A percentile compares a stretch with the other conserved stretches of the same genome.
phyloP scores from a whole-genome alignment of 2,113 vertebrate species.

The Gymnocephalus cernua region DNA sequence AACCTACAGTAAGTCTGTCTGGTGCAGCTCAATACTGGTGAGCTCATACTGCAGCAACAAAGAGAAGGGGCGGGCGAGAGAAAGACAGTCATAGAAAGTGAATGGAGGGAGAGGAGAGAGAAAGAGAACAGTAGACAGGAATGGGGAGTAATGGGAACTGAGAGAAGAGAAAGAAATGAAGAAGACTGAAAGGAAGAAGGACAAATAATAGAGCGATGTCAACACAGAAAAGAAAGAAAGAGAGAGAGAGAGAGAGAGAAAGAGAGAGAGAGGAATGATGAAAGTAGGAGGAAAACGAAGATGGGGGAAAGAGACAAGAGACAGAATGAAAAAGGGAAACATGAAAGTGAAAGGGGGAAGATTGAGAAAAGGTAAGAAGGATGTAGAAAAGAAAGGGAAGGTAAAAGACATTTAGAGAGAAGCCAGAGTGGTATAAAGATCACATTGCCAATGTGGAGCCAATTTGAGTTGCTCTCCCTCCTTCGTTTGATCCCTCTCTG shows the following conservation, averaged over 20 bases:
- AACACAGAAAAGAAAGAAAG: not conserved
- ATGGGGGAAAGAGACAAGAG: not conserved
- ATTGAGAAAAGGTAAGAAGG: not conserved
- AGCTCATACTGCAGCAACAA: constrained; percentile 79
- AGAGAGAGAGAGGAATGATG: not conserved
- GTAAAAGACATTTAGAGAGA: constrained; percentile 15
- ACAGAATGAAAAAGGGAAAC: not conserved
- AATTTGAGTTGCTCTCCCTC: constrained; percentile 70
- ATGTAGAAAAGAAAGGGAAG: not conserved
- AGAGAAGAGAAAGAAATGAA: constrained; percentile 22
- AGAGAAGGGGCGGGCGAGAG: constrained; percentile 30
- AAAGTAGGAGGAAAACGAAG: not conserved
- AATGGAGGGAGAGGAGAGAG: constrained; percentile 21
- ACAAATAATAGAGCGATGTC: constrained; percentile 4
- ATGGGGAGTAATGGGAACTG: constrained; percentile 19
- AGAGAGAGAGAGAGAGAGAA: not conserved
- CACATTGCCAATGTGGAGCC: constrained; percentile 65
- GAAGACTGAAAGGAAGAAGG: constrained; percentile 12
- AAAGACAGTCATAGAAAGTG: not conserved
- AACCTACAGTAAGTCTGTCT: constrained; percentile 38
- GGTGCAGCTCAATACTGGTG: constrained; percentile 66
- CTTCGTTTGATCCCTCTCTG: constrained; percentile 73
- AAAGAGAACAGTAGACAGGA: constrained; percentile 9
- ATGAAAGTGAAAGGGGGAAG: constrained; percentile 4
- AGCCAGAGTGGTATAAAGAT: constrained; percentile 41